Percentiles rank a stretch among this genome's conserved stretches.
These are phyloP conservation scores for Plutomurus gul DNA, from an alignment of 1,140 invertebrate genomes.

Conservation along the genomic window DNA sequence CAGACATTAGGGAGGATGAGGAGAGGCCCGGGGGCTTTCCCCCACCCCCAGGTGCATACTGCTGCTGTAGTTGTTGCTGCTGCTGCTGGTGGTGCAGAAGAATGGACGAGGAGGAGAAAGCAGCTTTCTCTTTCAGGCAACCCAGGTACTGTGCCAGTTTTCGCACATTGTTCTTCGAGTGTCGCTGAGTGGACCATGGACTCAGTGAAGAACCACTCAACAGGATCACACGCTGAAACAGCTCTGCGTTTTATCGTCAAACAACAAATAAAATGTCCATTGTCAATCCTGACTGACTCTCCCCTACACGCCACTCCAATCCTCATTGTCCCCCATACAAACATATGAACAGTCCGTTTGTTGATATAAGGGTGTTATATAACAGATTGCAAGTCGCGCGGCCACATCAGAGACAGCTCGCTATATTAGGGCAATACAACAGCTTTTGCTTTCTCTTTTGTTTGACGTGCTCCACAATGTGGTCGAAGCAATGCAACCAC, in stretches of 20 bases:
- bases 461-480: too few species aligned
- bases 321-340: too few species aligned
- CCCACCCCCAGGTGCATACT: too few species aligned
- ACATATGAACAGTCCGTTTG: too few species aligned
- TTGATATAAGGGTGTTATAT: too few species aligned
- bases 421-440: too few species aligned
- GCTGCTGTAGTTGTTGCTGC: too few species aligned
- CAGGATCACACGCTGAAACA: conserved; percentile 87
- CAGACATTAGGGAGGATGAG: background rate
- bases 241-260: conserved; percentile 69
- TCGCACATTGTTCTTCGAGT: conserved; percentile 78
- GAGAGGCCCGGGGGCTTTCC: background rate
- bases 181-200: conserved; percentile 89
- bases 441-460: too few species aligned
- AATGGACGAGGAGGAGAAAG: background rate
- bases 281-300: background rate
- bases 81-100: background rate
- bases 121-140: conserved; percentile 69
- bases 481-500: too few species aligned
- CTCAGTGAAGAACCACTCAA: conserved; percentile 93
- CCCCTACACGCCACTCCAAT: background rate
- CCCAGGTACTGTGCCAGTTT: conserved; percentile 76
- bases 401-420: too few species aligned
- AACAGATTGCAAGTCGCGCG: too few species aligned
- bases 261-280: background rate